Conservation (phyloP, 2,113 vertebrate genomes). For the Camelus bactrianus region DNA sequence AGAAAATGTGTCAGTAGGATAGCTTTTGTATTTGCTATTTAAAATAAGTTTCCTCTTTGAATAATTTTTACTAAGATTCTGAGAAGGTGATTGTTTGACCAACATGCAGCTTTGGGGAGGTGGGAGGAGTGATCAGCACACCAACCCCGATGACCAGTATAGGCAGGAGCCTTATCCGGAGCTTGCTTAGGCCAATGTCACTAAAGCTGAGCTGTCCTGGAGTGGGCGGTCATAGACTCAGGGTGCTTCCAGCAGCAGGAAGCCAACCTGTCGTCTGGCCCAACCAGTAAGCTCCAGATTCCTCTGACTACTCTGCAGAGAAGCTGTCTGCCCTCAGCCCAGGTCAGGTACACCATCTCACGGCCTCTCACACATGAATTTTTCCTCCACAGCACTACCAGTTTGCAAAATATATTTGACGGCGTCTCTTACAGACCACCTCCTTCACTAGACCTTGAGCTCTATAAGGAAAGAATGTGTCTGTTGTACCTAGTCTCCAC, state of each 20-base stretch:
- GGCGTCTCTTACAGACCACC: neutral
- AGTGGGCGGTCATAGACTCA: rapidly evolving
- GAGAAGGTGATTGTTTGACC: neutral
- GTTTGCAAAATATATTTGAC: neutral
- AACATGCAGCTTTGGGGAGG: neutral
- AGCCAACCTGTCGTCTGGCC: neutral
- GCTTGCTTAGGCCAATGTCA: neutral
- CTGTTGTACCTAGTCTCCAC: neutral
- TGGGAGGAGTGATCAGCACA: neutral
- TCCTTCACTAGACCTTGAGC: neutral
- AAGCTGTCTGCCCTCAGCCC: neutral
- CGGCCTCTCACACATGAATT: neutral
- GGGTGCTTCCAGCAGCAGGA: neutral
- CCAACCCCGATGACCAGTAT: neutral
- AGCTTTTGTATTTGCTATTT: slow-evolving; percentile 45
- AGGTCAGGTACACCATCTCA: rapidly evolving
- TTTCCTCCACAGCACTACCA: neutral
- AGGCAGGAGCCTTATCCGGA: neutral
- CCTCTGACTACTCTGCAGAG: neutral
- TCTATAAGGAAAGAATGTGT: neutral
- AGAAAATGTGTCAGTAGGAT: slow-evolving; percentile 26
- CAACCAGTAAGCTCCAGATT: neutral
- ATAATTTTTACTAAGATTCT: neutral
- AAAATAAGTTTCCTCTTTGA: neutral
- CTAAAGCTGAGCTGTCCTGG: neutral